Percentiles rank a stretch among this genome's conserved stretches.
Evolutionary conservation across 2,888 invertebrate species (phyloP).

Genomic region (Spodoptera exigua): DNA sequence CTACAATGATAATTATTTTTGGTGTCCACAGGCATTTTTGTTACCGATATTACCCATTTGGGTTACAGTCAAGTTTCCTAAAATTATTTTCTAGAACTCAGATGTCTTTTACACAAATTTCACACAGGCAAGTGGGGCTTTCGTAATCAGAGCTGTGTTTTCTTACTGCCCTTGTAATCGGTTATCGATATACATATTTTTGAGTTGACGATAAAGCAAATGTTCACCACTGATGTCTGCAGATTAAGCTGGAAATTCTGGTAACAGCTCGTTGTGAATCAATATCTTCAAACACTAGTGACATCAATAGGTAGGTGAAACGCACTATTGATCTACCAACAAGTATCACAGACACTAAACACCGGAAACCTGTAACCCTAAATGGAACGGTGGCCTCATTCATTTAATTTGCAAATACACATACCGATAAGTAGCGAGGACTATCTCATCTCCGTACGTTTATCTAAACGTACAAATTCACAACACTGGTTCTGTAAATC

Average conservation of each 20-base stretch:
- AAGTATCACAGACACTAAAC: slow-evolving; percentile 59
- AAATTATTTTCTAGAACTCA: too few species aligned
- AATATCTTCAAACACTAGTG: slow-evolving; percentile 55
- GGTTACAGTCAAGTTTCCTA: too few species aligned
- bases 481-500: slow-evolving; percentile 68
- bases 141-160: not conserved
- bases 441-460: slow-evolving; percentile 81
- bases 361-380: slow-evolving; percentile 62
- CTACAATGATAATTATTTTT: not conserved
- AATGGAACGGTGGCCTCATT: slow-evolving; percentile 43
- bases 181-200: slow-evolving; percentile 29
- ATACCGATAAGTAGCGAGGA: slow-evolving; percentile 72
- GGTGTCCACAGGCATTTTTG: not conserved
- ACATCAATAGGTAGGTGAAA: slow-evolving; percentile 72
- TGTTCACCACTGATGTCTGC: slow-evolving; percentile 4
- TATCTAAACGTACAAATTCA: slow-evolving; percentile 72
- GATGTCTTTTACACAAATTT: too few species aligned
- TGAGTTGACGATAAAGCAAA: slow-evolving; percentile 33
- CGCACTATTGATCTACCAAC: slow-evolving; percentile 74
- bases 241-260: slow-evolving; percentile 24
- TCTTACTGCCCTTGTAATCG: slow-evolving; percentile 3
- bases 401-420: slow-evolving; percentile 54
- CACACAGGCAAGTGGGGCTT: not conserved
- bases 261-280: slow-evolving; percentile 19
- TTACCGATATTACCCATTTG: not conserved